Base-by-base conservation (phyloP, 30 jellyfish, hydroid and myxozoan species). In the Hydractinia echinata region DNA sequence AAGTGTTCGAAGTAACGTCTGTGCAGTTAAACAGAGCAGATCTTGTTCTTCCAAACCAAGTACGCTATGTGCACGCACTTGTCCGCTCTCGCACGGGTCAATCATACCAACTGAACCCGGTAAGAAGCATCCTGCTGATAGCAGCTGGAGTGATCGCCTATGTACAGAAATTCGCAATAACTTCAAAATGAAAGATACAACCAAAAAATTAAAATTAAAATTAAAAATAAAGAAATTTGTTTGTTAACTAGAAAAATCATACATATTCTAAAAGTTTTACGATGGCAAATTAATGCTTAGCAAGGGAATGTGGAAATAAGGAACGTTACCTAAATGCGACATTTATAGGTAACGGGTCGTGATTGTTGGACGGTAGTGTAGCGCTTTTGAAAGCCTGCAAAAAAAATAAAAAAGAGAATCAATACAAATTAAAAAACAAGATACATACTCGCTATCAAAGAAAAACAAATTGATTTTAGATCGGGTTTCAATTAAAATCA, bases 61-160 rank as follows among this genome's bases (percentile, higher is more conserved):
- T 51, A 90, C 97, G 53, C 95, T 90, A 55, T 90, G 97, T 7
- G 97, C 95, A 20, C 97, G 89, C n/a, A 90, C 95, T 73, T 90
- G 95, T 11, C 97, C 97, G 30, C 96, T 90, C 95, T 91, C 97
- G 66, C 97, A 91, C 15, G 97, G 97, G 62, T 91, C 97, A 56
- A 91, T 83, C 78, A 91, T 83, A 6, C 97, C 97, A 21, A 91
- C 86, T 4, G 97, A 91, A 13, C 97, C 97, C 30, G 97, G 97
- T 11, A 91, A 80, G 79, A 91, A 91, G 13, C 86, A 71, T 16
- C 97, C 97, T 58, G 96, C 88, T 8, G 97, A 82, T 14, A 91
- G 91, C 14, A 91, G 95, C 51, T 86, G 96, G 7, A 91, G 86
- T n/a, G 94, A 88, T 6, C 97, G 96, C 83, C 97, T 91, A 76